Evolutionary conservation across 2,888 invertebrate genomes (phyloP).

Genomic region (Euzophera pinguis): DNA sequence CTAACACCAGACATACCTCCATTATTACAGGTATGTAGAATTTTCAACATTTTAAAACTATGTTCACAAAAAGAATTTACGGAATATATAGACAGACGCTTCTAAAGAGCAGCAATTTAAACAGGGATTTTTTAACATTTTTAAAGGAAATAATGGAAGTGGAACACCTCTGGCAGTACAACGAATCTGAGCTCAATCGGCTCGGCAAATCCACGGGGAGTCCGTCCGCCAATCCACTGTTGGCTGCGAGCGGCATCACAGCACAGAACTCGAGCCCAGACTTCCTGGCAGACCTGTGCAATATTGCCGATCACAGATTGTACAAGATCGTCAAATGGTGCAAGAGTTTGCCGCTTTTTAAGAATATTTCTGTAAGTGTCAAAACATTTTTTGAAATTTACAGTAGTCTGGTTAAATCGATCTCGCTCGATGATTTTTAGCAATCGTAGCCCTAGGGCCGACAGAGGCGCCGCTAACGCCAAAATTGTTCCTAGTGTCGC

Average conservation of each 20-base stretch:
- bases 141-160: conserved; percentile 96
- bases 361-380: conserved; percentile 92
- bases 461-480: no score
- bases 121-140: neutral
- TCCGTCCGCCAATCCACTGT: conserved; percentile 65
- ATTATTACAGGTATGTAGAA: conserved; percentile 81
- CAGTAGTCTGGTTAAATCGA: no score
- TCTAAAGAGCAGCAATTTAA: no score
- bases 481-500: no score
- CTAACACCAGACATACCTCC: conserved; percentile 80
- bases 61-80: neutral
- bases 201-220: conserved; percentile 73
- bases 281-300: conserved; percentile 93
- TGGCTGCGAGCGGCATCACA: conserved; percentile 71
- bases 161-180: conserved; percentile 97
- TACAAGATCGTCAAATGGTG: conserved; percentile 99
- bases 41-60: neutral
- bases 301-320: conserved; percentile 95
- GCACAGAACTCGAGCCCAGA: conserved; percentile 87
- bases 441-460: no score
- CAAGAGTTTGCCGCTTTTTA: conserved; percentile 96
- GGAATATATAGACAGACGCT: neutral
- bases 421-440: no score
- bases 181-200: conserved; percentile 87
- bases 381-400: neutral